phyloP scores from a whole-genome alignment of 2,797 vertebrate species.

The Melanotaenia boesemani region DNA sequence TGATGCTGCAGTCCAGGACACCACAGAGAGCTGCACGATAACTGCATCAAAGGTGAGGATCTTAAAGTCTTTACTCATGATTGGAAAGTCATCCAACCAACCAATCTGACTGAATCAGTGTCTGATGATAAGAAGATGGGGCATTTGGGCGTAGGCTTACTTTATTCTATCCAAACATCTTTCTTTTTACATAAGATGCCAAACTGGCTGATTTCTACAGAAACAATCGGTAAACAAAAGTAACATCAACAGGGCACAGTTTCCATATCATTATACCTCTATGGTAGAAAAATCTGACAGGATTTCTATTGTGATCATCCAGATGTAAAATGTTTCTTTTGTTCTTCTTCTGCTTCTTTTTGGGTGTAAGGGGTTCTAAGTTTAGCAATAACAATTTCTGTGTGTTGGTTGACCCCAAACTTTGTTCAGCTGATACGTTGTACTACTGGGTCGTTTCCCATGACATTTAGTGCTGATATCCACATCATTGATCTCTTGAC shows the following conservation, averaged over 20 bases:
- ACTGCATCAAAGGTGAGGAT: conserved; percentile 49
- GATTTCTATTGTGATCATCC: conserved; percentile 56
- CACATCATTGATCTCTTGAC: neutral
- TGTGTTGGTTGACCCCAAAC: neutral
- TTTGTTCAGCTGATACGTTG: neutral
- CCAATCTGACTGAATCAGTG: conserved; percentile 9
- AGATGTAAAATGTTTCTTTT: conserved; percentile 39
- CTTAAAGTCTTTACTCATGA: conserved; percentile 41
- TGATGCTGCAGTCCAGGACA: conserved; percentile 29
- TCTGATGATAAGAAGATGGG: conserved; percentile 24
- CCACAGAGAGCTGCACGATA: conserved; percentile 41
- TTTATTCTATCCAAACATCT: neutral
- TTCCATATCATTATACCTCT: conserved; percentile 17
- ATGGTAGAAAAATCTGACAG: conserved; percentile 23
- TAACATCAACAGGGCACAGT: conserved; percentile 24
- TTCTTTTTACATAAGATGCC: neutral
- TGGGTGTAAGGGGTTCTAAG: conserved; percentile 3
- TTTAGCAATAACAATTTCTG: neutral
- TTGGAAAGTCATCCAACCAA: conserved; percentile 43
- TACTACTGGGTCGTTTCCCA: no score
- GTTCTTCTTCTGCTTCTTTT: neutral
- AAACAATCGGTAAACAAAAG: neutral
- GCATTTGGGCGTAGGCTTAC: neutral
- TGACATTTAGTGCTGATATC: neutral
- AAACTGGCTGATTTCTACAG: conserved; percentile 12